Evolutionary conservation across 1,140 invertebrate genomes (phyloP), one percentile per base, ranked within the genome.

Genomic region (Tenebrio molitor): DNA sequence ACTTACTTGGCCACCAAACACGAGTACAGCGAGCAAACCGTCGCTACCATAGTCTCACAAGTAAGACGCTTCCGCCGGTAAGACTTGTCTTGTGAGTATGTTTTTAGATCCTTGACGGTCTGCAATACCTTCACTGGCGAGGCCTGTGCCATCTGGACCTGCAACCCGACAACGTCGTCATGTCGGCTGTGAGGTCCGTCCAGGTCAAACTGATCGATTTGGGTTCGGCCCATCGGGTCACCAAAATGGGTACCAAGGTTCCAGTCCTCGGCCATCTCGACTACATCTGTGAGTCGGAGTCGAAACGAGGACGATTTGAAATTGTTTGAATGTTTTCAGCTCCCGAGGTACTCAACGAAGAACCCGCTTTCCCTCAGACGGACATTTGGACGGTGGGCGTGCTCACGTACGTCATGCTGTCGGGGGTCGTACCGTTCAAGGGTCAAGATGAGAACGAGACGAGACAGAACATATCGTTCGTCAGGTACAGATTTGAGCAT

Each of bases 361-460:
- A 95, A 83, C 88, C 91, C 10, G 92, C 95, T 3, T 93, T 90
- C 80, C 92, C 92, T 1, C 93, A 97, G 80, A 95, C 94, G 19
- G 98, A 99, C 84, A 92, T 99, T 75, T 99, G 98, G 98, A 93
- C 93, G 50, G 86, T 99, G 16, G 98, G 96, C 16, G 94, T 97
- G 2, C 84, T 99, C 0, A 88, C 94, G 1, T 99, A 99, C 85
- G 87, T 98, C n/a, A 86, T 99, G 82, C 84, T 99, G 25, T 97
- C 96, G 8, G 98, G 98, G 6, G 90, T 90, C 6, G 95, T 97
- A 29, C 96, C 98, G 25, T 99, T 98, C 90, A 86, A 88, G 50
- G 96, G 95, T 2, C 86, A 87, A 16, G 91, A 91, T 74, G 90
- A 93, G 50, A 88, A 91, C 17, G 95, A 98, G 81, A 97, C 95